Evolutionary conservation across 2,113 vertebrate species (phyloP), one percentile per base, ranked within the genome.

Genomic region (Plotosus lineatus): DNA sequence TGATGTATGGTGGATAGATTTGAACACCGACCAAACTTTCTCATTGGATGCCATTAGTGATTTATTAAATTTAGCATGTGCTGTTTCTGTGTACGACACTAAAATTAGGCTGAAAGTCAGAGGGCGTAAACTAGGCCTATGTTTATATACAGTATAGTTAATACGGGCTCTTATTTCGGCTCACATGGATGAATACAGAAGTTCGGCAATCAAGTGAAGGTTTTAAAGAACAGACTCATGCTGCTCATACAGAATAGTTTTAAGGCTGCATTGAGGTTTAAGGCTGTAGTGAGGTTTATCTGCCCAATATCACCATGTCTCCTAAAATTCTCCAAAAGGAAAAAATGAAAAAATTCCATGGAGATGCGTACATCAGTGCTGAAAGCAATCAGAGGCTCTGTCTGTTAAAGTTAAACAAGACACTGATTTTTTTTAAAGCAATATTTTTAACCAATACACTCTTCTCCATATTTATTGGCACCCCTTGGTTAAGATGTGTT

Each of bases 371-470:
- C 78, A 72, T 60, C 56, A 61, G 63, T n/a, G 53, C 42, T 85
- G 76, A 88, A 83, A 71, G 86, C 81, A 83, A 85, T 86, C 79
- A 83, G 77, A 46, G 88, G 83, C 66, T 72, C 63, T 83, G 61
- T 87, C 74, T 85, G 86, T 87, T 87, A 82, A 87, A 89, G 88
- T 86, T 87, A 78, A 85, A 88, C 71, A 85, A 83, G 89, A 75
- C 80, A 85, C 84, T 88, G 78, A 85, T 56, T 88, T 86, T 78
- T 82, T n/a, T 44, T 51, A n/a, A n/a, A n/a, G n/a, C n/a, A n/a
- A n/a, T n/a, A n/a, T n/a, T n/a, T n/a, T n/a, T n/a, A n/a, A n/a
- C n/a, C n/a, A n/a, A n/a, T n/a, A n/a, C n/a, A n/a, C n/a, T n/a
- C n/a, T n/a, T n/a, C n/a, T n/a, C n/a, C n/a, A n/a, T n/a, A n/a